These are phyloP conservation scores for Dione juno DNA, from an alignment of 2,888 invertebrate genomes.

Conservation along the genomic window DNA sequence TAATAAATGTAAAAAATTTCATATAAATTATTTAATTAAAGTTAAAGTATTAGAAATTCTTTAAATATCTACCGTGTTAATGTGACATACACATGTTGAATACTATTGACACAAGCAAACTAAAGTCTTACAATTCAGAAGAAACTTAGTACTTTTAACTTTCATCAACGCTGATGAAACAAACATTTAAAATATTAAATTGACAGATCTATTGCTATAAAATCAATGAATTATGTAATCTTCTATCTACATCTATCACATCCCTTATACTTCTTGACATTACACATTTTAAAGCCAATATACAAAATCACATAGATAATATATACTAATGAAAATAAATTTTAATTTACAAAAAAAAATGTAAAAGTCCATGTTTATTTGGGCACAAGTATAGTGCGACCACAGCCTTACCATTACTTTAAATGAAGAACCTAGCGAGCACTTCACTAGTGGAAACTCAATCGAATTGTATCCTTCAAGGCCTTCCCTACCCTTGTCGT, in stretches of 20 bases:
- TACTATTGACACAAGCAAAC: no score
- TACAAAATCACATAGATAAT: neutral
- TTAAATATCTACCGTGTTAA: no score
- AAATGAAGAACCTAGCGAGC: constrained; percentile 43
- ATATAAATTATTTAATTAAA: neutral
- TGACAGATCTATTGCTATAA: neutral
- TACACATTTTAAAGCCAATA: neutral
- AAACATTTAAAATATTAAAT: neutral
- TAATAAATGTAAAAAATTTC: no score
- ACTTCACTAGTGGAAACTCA: constrained; percentile 46
- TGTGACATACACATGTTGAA: no score
- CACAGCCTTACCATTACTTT: constrained; percentile 44
- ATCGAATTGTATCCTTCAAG: constrained; percentile 48
- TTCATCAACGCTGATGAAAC: neutral
- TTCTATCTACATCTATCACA: neutral
- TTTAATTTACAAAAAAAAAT: neutral
- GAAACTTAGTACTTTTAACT: neutral
- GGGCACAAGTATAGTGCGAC: constrained; percentile 30
- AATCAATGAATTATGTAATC: neutral
- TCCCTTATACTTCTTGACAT: neutral
- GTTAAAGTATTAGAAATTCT: neutral
- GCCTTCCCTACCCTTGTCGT: constrained; percentile 41
- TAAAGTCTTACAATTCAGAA: neutral
- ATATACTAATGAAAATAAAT: neutral
- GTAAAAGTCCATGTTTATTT: neutral